These are phyloP conservation scores for Drosophila gaucha DNA, from an alignment of 2,888 invertebrate genomes.

Conservation along the genomic window DNA sequence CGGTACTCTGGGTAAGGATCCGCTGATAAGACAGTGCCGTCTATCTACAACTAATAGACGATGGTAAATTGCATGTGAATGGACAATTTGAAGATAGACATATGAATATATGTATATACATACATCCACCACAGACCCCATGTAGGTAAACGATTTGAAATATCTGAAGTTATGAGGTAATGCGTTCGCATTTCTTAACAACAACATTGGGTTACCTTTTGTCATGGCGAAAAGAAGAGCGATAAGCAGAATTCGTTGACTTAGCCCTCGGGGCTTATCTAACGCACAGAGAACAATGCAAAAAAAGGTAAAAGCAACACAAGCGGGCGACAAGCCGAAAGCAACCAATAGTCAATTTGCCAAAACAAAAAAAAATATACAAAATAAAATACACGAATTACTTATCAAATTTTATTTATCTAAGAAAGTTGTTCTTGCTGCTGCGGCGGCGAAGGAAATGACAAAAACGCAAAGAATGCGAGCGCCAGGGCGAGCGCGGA, in stretches of 20 bases:
- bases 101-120: not conserved
- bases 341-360: conserved; percentile 30
- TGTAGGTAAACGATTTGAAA: conserved; percentile 11
- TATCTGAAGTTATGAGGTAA: conserved; percentile 26
- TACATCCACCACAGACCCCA: conserved; percentile 2
- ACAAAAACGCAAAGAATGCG: conserved; percentile 65
- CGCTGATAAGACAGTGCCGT: conserved; percentile 55
- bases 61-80: conserved; percentile 67
- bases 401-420: conserved; percentile 61
- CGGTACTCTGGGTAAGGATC: conserved; percentile 22
- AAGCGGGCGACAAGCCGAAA: conserved; percentile 16
- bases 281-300: conserved; percentile 18
- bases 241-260: conserved; percentile 33
- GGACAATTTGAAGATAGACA: conserved; percentile 12
- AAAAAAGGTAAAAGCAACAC: conserved; percentile 22
- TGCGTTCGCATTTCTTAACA: conserved; percentile 9
- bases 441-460: conserved; percentile 54
- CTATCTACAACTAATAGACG: conserved; percentile 68
- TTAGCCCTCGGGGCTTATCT: conserved; percentile 25
- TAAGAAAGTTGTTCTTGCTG: conserved; percentile 34
- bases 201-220: conserved; percentile 16
- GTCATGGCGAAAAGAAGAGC: conserved; percentile 14
- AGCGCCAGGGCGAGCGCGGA: conserved; percentile 16
- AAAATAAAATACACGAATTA: conserved; percentile 32
- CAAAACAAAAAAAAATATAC: conserved; percentile 15